phyloP scores from a whole-genome alignment of 2,113 vertebrate species.

The Semicossyphus pulcher region DNA sequence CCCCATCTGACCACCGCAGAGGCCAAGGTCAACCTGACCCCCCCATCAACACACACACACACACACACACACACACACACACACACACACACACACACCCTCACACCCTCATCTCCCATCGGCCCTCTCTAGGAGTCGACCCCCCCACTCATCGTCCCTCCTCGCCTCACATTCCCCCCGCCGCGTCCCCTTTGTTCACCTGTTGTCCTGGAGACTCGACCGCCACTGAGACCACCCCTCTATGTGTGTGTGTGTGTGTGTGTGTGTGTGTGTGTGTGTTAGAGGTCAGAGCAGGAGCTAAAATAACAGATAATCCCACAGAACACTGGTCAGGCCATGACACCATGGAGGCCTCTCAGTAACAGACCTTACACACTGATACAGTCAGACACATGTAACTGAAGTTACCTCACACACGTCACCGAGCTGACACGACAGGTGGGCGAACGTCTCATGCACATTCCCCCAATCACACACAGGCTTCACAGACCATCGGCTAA shows the following conservation, averaged over 20 bases:
- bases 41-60: too few relatives aligned
- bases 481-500: too few relatives aligned
- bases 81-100: background rate
- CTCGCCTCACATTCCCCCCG: slow-evolving; percentile 75
- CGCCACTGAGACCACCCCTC: slow-evolving; percentile 73
- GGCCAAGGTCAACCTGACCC: slow-evolving; percentile 79
- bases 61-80: slow-evolving; percentile 8
- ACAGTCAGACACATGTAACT: background rate
- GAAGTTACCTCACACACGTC: background rate
- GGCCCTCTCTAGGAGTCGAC: slow-evolving; percentile 31
- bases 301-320: slow-evolving; percentile 75
- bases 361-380: background rate
- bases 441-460: too few relatives aligned
- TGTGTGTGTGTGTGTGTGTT: slow-evolving; percentile 42
- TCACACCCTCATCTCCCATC: slow-evolving; percentile 34
- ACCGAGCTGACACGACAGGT: too few relatives aligned
- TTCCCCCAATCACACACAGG: too few relatives aligned
- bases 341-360: slow-evolving; percentile 31
- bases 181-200: slow-evolving; percentile 79
- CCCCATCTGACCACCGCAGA: slow-evolving; percentile 79
- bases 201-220: slow-evolving; percentile 83
- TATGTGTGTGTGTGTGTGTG: slow-evolving; percentile 29
- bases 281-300: slow-evolving; percentile 73
- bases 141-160: background rate
- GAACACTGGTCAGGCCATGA: slow-evolving; percentile 37